Base-by-base conservation (phyloP, 2,797 vertebrate genomes). In the Triplophysa yarkandensis region DNA sequence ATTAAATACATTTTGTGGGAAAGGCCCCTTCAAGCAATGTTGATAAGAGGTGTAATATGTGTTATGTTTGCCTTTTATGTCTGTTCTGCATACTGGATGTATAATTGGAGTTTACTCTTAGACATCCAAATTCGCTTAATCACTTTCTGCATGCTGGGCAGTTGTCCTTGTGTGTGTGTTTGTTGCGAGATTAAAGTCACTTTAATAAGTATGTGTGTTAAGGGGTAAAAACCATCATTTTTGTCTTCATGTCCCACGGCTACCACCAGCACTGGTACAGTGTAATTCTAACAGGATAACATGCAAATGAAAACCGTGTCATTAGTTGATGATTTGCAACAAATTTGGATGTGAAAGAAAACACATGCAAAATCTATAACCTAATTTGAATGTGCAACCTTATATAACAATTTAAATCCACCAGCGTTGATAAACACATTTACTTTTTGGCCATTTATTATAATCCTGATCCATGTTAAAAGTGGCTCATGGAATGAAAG, bases 391-490 rank as follows among this genome's bases (percentile, higher is more conserved):
- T 74, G 48, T 50, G 23, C 61, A 61, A 50, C 32, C n/a, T 54
- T 19, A 7, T 54, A 4, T 52, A 30, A 7, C 6, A 39, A 14
- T 50, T 63, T 21, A 61, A 21, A 44, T 39, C 23, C 57, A 32
- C 13, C 28, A 14, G n/a, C 1, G 52, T 6, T 39, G 5, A 14
- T 16, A 74, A 8, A n/a, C 2, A 32, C 30, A 46, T 7, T 16
- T n/a, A 25, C 3, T 64, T 52, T 55, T 43, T 55, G 68, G 54
- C 27, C 44, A 28, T 61, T 27, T 27, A 44, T 58, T 23, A 50
- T 71, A 80, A 79, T 70, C 77, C 65, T 80, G 65, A 82, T 83
- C 62, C 78, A 63, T 62, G 25, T 58, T 69, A 36, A 39, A 70
- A 74, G 62, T 55, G 34, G 57, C 71, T 77, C 34, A 63, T 48